phyloP scores from a whole-genome alignment of 2,113 vertebrate genomes.

The Mionectes macconnelli region DNA sequence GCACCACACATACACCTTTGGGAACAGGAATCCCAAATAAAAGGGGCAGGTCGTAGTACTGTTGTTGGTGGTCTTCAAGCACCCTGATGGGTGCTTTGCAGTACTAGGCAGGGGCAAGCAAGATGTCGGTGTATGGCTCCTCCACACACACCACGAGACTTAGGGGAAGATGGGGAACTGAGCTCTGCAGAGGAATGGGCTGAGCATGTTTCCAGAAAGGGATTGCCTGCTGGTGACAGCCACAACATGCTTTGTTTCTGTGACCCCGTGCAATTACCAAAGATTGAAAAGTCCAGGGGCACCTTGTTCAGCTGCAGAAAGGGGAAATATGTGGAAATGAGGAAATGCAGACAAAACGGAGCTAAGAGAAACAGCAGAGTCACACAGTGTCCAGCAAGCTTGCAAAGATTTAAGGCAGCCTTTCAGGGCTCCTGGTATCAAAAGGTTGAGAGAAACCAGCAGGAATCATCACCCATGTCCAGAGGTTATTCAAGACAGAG shows the following conservation, averaged over 20 bases:
- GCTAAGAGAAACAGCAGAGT: background rate
- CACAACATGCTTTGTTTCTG: background rate
- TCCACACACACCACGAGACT: fast-evolving
- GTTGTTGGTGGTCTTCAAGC: background rate
- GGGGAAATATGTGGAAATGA: background rate
- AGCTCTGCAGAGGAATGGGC: background rate
- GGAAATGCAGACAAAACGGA: background rate
- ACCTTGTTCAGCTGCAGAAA: background rate
- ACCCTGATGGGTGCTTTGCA: background rate
- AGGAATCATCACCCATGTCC: background rate
- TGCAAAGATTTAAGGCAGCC: background rate
- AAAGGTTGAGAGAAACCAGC: background rate
- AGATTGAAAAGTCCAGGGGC: background rate
- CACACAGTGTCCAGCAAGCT: background rate
- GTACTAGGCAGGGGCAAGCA: background rate
- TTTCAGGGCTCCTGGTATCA: background rate
- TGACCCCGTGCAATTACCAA: background rate
- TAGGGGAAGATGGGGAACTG: background rate
- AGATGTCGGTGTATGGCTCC: fast-evolving
- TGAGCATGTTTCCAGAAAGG: background rate
- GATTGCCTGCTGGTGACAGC: background rate
- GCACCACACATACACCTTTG: background rate
- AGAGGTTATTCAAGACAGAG: background rate
- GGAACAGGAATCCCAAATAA: background rate
- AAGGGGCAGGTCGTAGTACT: background rate